phyloP scores from a whole-genome alignment of 2,888 invertebrate genomes.

The Hemithea aestivaria region DNA sequence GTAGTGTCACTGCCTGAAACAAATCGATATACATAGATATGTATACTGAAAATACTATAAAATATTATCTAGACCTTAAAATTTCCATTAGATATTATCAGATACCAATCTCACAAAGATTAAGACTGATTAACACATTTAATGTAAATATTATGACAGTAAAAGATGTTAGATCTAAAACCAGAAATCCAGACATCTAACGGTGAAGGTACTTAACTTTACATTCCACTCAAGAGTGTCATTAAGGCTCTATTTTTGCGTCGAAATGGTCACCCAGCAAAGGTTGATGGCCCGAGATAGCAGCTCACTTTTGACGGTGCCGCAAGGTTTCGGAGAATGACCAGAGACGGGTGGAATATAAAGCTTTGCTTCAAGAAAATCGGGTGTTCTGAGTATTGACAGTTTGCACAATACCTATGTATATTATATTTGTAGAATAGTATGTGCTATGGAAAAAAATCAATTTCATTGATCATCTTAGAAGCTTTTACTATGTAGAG shows the following conservation, averaged over 20 bases:
- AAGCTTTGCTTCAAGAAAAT: constrained; percentile 23
- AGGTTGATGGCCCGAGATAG: constrained; percentile 42
- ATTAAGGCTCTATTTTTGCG: constrained; percentile 27
- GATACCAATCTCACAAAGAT: no score
- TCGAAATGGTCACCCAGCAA: constrained; percentile 29
- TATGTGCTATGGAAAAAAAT: constrained; percentile 11
- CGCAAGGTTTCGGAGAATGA: constrained; percentile 29
- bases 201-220: constrained; percentile 22
- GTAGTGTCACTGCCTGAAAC: no score
- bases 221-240: constrained; percentile 25
- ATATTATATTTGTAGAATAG: no score
- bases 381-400: constrained; percentile 16
- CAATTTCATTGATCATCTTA: constrained; percentile 4
- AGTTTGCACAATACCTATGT: constrained; percentile 12
- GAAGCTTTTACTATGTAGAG: neutral
- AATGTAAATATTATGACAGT: no score
- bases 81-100: no score
- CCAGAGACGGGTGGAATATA: constrained; percentile 35
- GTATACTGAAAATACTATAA: no score
- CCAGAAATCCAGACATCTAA: constrained; percentile 13
- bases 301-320: constrained; percentile 33
- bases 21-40: no score
- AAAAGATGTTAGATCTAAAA: neutral
- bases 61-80: no score
- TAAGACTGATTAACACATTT: no score